Conservation (phyloP, 2,888 invertebrate species). For the Blera fallax region DNA sequence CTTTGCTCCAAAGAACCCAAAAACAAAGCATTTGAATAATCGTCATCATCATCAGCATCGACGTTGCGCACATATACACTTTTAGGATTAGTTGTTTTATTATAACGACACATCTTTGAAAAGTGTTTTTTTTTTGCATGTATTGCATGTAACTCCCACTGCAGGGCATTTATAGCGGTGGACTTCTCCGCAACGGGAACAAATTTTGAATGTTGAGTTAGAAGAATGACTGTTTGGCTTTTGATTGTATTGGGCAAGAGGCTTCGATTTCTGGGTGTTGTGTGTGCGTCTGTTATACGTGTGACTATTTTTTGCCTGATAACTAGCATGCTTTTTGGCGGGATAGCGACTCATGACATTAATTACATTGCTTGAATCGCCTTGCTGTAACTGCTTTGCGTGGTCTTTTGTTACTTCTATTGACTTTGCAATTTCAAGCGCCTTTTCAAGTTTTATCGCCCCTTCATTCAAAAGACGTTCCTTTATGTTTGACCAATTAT, state of each 20-base stretch:
- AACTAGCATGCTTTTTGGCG: neutral
- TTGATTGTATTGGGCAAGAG: conserved; percentile 1
- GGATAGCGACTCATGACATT: neutral
- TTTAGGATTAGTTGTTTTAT: neutral
- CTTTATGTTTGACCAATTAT: neutral
- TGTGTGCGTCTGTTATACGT: neutral
- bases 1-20: conserved; percentile 11
- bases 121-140: neutral
- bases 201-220: neutral
- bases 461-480: conserved; percentile 20
- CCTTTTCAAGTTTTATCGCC: conserved; percentile 2
- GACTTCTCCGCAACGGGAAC: neutral
- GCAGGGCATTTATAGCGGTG: neutral
- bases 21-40: too few species aligned
- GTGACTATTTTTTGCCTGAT: neutral
- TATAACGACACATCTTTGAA: conserved; percentile 2
- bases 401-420: neutral
- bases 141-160: neutral
- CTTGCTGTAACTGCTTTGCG: neutral
- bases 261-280: neutral
- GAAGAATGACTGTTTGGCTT: conserved; percentile 1
- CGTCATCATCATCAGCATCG: neutral
- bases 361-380: conserved; percentile 6
- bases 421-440: conserved; percentile 14
- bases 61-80: neutral